These are phyloP conservation scores for Charanyca ferruginea DNA, from an alignment of 2,888 invertebrate genomes.

Conservation along the genomic window DNA sequence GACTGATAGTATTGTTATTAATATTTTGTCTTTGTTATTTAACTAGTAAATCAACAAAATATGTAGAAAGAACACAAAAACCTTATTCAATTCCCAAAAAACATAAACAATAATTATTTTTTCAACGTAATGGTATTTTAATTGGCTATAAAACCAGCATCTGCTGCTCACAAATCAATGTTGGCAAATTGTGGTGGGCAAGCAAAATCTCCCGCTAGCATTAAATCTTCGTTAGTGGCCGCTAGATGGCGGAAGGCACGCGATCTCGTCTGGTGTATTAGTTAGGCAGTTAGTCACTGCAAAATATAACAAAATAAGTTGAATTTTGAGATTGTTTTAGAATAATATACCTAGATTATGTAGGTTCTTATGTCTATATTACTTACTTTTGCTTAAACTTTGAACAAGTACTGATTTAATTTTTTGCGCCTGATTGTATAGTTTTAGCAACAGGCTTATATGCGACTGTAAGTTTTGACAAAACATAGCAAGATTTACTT, in stretches of 20 bases:
- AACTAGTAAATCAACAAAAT: too few relatives aligned
- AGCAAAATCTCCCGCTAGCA: conserved; percentile 69
- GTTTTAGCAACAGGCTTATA: conserved; percentile 16
- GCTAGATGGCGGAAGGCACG: conserved; percentile 81
- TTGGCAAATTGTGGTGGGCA: conserved; percentile 65
- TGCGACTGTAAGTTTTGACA: background rate
- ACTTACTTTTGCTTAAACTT: too few relatives aligned
- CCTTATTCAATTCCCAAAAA: conserved; percentile 9
- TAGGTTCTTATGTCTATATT: too few relatives aligned
- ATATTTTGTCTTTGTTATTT: too few relatives aligned
- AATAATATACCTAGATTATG: background rate
- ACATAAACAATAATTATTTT: conserved; percentile 58
- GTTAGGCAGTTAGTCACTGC: conserved; percentile 2
- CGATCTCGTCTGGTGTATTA: conserved; percentile 64
- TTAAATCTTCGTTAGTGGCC: conserved; percentile 81
- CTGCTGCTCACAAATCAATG: conserved; percentile 80
- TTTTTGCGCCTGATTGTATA: conserved; percentile 10
- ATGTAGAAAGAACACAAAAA: conserved; percentile 2
- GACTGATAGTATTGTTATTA: too few relatives aligned
- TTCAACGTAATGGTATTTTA: conserved; percentile 71
- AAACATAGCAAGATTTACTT: background rate
- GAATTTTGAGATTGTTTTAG: background rate
- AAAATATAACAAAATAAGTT: background rate
- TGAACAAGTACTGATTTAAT: background rate
- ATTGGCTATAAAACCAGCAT: conserved; percentile 75